Conservation (phyloP, 2,888 invertebrate genomes). For the Oxyteleia sp. region DNA sequence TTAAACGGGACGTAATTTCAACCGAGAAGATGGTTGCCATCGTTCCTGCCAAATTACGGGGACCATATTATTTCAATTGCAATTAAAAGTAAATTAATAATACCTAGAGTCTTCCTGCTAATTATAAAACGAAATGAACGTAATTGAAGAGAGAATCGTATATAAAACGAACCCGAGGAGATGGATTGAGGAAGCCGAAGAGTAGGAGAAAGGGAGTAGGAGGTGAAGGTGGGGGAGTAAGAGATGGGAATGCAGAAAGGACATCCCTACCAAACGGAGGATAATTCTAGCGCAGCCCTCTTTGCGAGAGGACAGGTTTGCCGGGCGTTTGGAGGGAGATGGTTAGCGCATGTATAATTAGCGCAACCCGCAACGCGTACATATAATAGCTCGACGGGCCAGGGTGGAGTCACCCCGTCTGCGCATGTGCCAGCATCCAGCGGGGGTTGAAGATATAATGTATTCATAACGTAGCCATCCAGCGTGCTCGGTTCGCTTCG, state of each 20-base stretch:
- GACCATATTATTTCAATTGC: not conserved
- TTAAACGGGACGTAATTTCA: not conserved
- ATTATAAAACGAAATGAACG: not conserved
- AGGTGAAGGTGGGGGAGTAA: conserved; percentile 48
- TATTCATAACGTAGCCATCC: conserved; percentile 85
- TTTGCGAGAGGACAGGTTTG: conserved; percentile 71
- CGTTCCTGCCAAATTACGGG: not conserved
- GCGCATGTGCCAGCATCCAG: conserved; percentile 87
- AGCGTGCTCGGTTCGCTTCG: conserved; percentile 60
- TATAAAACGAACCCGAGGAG: conserved; percentile 38
- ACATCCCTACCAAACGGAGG: conserved; percentile 76
- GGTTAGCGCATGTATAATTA: conserved; percentile 87
- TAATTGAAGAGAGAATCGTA: conserved; percentile 53
- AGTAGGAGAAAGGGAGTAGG: conserved; percentile 28
- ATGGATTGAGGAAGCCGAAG: too few species aligned
- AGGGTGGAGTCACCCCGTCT: conserved; percentile 84
- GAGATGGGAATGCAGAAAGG: conserved; percentile 68
- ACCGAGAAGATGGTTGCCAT: not conserved
- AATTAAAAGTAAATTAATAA: not conserved
- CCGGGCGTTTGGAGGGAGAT: conserved; percentile 78
- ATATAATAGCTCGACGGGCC: conserved; percentile 63
- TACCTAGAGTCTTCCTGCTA: not conserved
- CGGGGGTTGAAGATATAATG: conserved; percentile 83
- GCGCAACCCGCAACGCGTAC: conserved; percentile 75
- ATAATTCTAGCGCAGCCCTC: conserved; percentile 71